Conservation (phyloP, 2,888 invertebrate species). For the Synergus gifuensis region DNA sequence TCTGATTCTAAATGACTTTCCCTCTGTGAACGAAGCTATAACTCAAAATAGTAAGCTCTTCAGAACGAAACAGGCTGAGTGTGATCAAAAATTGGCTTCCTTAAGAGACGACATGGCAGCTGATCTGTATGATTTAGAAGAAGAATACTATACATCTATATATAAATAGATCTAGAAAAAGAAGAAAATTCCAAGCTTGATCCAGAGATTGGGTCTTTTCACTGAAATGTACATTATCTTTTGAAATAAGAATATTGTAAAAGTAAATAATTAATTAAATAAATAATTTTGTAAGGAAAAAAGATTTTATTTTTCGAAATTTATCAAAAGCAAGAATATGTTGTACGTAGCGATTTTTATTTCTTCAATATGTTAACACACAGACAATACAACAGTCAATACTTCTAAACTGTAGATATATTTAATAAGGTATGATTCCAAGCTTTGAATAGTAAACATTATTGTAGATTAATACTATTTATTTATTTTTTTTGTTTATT, state of each 20-base stretch:
- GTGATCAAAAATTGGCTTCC: constrained; percentile 95
- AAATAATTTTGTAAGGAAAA: constrained; percentile 25
- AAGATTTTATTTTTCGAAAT: neutral
- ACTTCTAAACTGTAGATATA: constrained; percentile 71
- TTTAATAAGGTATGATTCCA: constrained; percentile 68
- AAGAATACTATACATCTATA: constrained; percentile 94
- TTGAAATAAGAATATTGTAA: constrained; percentile 11
- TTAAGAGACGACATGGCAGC: constrained; percentile 96
- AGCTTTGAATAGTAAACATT: constrained; percentile 67
- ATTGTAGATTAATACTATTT: constrained; percentile 64
- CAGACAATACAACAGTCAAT: constrained; percentile 74
- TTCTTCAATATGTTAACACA: constrained; percentile 71
- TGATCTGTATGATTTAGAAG: constrained; percentile 94
- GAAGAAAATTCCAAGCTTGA: neutral
- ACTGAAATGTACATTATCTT: constrained; percentile 11
- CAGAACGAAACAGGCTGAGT: constrained; percentile 93
- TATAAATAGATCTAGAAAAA: constrained; percentile 81
- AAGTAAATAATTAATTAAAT: neutral
- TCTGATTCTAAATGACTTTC: constrained; percentile 97
- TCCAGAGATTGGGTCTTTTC: neutral
- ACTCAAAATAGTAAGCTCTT: constrained; percentile 95
- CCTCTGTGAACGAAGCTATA: constrained; percentile 98
- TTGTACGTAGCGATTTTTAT: constrained; percentile 67
- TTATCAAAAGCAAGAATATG: constrained; percentile 8
- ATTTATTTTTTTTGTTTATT: constrained; percentile 55